Evolutionary conservation across 23 tunicate genomes (phyloP), one percentile per base, ranked within the genome.

Genomic region (Pegea sp.): DNA sequence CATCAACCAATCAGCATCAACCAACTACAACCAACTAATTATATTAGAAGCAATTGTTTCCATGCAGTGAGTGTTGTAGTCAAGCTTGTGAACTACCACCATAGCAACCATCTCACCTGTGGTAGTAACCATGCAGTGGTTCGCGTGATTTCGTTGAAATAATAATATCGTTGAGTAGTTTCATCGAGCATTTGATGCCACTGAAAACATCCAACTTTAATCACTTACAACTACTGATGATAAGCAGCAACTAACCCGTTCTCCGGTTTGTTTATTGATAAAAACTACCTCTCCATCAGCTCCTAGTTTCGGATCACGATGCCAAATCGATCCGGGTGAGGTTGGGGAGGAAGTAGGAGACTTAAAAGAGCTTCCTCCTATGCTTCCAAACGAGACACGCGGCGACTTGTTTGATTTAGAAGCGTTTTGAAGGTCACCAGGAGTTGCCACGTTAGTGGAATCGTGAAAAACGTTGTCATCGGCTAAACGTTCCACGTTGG

Each of bases 131-230:
- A 79, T 2, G 72, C 44, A 0, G 92, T 84, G 23, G 57, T 58
- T 32, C 72, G 63, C 30, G 81, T 73, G 6, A 32, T 8, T 50
- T 84, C 95, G 62, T 84, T 72, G 56, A 57, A 84, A 53, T 84
- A 84, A 58, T 84, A 84, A 53, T 44, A 52, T 0, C 64, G 65
- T 34, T 65, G 68, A 23, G 76, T 29, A 3, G 33, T 25, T 23
- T 72, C 62, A 46, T 84, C 95, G 20, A 51, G n/a, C 71, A 73
- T 60, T 42, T 84, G 69, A 42, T 49, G 59, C 95, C 95, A 84
- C n/a, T n/a, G n/a, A n/a, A n/a, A n/a, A n/a, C n/a, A n/a, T n/a
- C n/a, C n/a, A n/a, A n/a, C n/a, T n/a, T n/a, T n/a, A n/a, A n/a
- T n/a, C n/a, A n/a, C n/a, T n/a, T n/a, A n/a, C n/a, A n/a, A n/a